Base-by-base conservation (phyloP, 1,140 invertebrate species). In the Pseudobourletiella spinata region DNA sequence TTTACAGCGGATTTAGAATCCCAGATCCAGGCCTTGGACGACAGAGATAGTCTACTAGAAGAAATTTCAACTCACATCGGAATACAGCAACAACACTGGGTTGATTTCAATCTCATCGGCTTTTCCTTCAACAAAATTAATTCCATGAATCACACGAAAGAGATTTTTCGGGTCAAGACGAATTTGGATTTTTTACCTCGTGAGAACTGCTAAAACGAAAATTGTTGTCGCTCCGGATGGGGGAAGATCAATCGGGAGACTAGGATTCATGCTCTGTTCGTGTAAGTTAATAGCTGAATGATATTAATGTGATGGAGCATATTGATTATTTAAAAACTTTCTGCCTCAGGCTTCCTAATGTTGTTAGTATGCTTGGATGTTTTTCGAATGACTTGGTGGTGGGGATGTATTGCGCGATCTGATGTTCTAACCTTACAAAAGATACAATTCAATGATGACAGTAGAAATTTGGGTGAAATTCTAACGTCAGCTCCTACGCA, bases 201-300 rank as follows among this genome's bases (percentile, higher is more conserved):
- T 93, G 0, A 79, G 91, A 72, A 91, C 95, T 70, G 90, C 85
- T 72, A 80, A 81, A 62, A 87, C 87, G 35, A 82, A 89, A 44
- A 91, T 83, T 70, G 80, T 95, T 72, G 86, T 97, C 24, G 95
- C 95, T 2, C 78, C 98, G 51, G 98, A 98, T 79, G 88, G 71
- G 81, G 86, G 60, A 89, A 94, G 76, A 83, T 91, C 0, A 75
- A 92, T 68, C 79, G 94, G 69, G 95, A 98, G 81, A 94, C 97
- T 72, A 93, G 97, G 80, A 98, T 98, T 73, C 94, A 98, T 72
- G 86, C 87, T 28, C 89, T 91, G 76, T 80, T 98, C 39, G 83
- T 83, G 83, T 86, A 75, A 71, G 72, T 66, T 50, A 39, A 39
- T 39, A 39, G 32, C 8, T 11, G n/a, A 39, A 11, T 39, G 32